A percentile compares a stretch with the other conserved stretches of the same genome.
phyloP scores from a whole-genome alignment of 2,888 invertebrate species.

The Cryptocephalus primarius region DNA sequence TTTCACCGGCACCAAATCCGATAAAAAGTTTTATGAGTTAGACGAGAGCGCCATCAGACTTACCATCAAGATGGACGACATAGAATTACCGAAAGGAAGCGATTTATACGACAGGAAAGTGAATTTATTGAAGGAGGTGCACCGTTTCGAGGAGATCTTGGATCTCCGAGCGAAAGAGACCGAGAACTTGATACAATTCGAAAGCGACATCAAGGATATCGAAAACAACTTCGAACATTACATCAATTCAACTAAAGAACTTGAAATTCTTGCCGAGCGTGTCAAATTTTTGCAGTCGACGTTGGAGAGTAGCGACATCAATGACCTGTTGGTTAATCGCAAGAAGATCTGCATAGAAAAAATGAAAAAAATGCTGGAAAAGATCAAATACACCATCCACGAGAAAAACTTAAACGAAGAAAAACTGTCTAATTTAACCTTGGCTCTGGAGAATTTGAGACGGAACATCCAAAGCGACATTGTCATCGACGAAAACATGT shows the following conservation, averaged over 20 bases:
- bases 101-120: conserved; percentile 13
- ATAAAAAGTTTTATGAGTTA: conserved; percentile 15
- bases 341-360: conserved; percentile 11
- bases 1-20: conserved; percentile 15
- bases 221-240: conserved; percentile 7
- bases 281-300: conserved; percentile 1
- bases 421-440: neutral
- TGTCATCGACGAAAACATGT: conserved; percentile 8
- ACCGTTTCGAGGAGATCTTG: conserved; percentile 13
- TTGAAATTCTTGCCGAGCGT: conserved; percentile 5
- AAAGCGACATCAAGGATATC: conserved; percentile 12
- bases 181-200: conserved; percentile 15
- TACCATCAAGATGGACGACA: conserved; percentile 14
- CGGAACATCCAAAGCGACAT: neutral
- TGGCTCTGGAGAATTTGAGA: neutral
- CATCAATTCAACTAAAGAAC: conserved; percentile 3
- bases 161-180: conserved; percentile 16
- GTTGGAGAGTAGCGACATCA: conserved; percentile 4
- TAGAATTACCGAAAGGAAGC: conserved; percentile 11
- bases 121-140: conserved; percentile 15
- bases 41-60: conserved; percentile 14
- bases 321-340: conserved; percentile 9
- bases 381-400: conserved; percentile 1
- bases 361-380: conserved; percentile 8
- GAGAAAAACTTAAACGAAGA: conserved; percentile 1